These are phyloP conservation scores for Sinocyclocheilus maitianheensis DNA, from an alignment of 2,113 vertebrate genomes.

Conservation along the genomic window DNA sequence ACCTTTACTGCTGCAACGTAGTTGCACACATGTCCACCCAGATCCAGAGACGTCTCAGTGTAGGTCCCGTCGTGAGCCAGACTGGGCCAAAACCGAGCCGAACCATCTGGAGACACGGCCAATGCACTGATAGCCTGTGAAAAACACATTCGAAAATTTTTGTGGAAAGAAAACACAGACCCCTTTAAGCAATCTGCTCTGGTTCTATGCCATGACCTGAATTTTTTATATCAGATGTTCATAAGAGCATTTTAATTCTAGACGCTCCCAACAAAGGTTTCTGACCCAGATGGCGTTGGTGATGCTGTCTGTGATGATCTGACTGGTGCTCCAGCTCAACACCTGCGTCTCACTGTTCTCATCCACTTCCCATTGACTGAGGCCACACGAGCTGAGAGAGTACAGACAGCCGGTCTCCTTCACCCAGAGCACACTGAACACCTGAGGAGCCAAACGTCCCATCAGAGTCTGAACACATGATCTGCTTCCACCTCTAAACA, in stretches of 20 bases:
- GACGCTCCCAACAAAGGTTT: neutral
- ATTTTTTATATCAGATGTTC: neutral
- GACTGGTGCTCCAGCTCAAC: slow-evolving; percentile 84
- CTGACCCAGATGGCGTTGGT: slow-evolving; percentile 94
- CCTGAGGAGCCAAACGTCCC: slow-evolving; percentile 67
- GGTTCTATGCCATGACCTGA: neutral
- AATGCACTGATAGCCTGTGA: slow-evolving; percentile 80
- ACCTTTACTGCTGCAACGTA: slow-evolving; percentile 88
- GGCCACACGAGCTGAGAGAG: slow-evolving; percentile 81
- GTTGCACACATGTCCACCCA: slow-evolving; percentile 80
- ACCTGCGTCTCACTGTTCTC: slow-evolving; percentile 82
- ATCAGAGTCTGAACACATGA: neutral
- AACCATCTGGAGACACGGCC: slow-evolving; percentile 84
- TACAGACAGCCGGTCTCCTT: slow-evolving; percentile 79
- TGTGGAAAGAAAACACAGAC: neutral
- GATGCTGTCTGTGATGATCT: slow-evolving; percentile 82
- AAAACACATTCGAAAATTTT: no score
- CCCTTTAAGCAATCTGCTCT: neutral
- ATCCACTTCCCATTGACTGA: slow-evolving; percentile 92
- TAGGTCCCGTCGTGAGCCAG: slow-evolving; percentile 85
- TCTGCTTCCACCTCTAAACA: neutral
- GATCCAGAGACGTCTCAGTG: slow-evolving; percentile 77
- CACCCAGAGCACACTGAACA: slow-evolving; percentile 86
- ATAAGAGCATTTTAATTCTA: neutral
- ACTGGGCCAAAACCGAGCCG: slow-evolving; percentile 87